Evolutionary conservation across 1,140 invertebrate genomes (phyloP).

Genomic region (Ganaspis sp.): DNA sequence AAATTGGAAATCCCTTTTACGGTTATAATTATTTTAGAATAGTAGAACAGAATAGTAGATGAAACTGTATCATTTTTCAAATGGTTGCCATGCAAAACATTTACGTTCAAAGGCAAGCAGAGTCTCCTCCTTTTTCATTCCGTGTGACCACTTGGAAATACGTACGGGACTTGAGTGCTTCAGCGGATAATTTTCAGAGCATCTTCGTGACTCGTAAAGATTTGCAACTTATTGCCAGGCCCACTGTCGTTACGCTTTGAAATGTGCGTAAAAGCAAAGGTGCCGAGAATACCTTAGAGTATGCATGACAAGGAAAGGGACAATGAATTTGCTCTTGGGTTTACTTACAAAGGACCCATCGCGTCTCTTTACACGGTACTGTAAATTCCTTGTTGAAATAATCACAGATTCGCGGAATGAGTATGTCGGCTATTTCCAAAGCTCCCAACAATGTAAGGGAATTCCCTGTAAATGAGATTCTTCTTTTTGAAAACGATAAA

Average conservation of each 20-base stretch:
- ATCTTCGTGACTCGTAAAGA: slow-evolving; percentile 11
- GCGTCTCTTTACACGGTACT: neutral
- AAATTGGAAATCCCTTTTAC: too few relatives aligned
- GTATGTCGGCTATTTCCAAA: slow-evolving; percentile 1
- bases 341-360: slow-evolving; percentile 15
- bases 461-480: neutral
- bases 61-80: too few relatives aligned
- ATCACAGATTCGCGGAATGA: slow-evolving; percentile 17
- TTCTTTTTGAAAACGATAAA: neutral
- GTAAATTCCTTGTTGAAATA: slow-evolving; percentile 9
- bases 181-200: slow-evolving; percentile 2
- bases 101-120: too few relatives aligned
- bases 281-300: neutral
- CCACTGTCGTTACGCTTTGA: slow-evolving; percentile 6
- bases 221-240: slow-evolving; percentile 1
- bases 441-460: neutral
- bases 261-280: slow-evolving; percentile 21
- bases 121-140: neutral
- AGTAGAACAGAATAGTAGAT: too few relatives aligned
- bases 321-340: slow-evolving; percentile 10
- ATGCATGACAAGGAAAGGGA: neutral
- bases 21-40: too few relatives aligned
- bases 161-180: neutral
- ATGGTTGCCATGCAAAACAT: too few relatives aligned
- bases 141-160: neutral